Conservation (phyloP, 2,113 vertebrate species). For the Oncorhynchus clarkii region DNA sequence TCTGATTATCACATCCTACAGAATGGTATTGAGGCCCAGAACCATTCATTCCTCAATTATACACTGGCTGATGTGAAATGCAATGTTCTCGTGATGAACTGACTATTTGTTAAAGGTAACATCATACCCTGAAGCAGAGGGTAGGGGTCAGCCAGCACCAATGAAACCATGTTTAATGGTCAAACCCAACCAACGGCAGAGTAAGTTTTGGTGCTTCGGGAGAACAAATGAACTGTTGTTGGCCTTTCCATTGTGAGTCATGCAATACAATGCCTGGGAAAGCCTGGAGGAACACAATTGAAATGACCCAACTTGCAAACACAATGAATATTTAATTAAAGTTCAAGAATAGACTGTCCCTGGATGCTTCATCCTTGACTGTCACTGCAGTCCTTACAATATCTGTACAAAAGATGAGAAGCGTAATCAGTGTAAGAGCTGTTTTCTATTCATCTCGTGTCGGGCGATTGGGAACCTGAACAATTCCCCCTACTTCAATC, state of each 20-base stretch:
- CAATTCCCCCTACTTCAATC: slow-evolving; percentile 40
- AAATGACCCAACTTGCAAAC: slow-evolving; percentile 59
- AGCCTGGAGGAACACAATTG: slow-evolving; percentile 50
- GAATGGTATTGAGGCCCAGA: not conserved
- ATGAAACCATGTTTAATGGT: slow-evolving; percentile 39
- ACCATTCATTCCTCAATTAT: slow-evolving; percentile 12
- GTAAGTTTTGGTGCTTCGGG: slow-evolving; percentile 31
- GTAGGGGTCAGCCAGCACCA: slow-evolving; percentile 24
- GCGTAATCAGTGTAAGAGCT: slow-evolving; percentile 35
- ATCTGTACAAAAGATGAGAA: slow-evolving; percentile 51
- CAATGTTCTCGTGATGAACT: not conserved
- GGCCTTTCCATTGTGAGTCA: slow-evolving; percentile 49
- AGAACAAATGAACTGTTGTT: slow-evolving; percentile 52
- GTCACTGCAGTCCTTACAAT: slow-evolving; percentile 39
- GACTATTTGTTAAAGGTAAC: not conserved
- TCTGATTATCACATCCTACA: not conserved
- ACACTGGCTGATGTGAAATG: slow-evolving; percentile 31
- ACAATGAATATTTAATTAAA: slow-evolving; percentile 68
- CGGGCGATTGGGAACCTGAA: slow-evolving; percentile 33
- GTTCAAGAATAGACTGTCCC: slow-evolving; percentile 43
- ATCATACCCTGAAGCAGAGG: not conserved
- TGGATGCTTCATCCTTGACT: slow-evolving; percentile 53
- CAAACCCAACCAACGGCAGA: slow-evolving; percentile 42
- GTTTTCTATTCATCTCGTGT: slow-evolving; percentile 44
- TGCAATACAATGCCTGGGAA: slow-evolving; percentile 36